Base-by-base conservation (phyloP, 2,797 vertebrate genomes). In the Aselliscus stoliczkanus region DNA sequence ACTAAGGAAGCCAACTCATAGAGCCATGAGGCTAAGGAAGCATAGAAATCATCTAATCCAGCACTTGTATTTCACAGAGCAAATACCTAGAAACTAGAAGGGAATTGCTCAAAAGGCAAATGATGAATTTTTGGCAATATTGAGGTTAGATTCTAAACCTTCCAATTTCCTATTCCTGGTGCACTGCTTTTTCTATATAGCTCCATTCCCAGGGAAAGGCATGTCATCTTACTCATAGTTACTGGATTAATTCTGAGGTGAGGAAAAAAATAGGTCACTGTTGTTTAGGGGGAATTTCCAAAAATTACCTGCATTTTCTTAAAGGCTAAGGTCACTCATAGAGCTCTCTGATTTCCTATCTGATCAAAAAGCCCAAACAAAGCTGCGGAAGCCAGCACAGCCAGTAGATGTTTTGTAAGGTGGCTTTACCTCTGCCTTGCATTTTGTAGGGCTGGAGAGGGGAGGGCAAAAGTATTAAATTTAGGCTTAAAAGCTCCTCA, bases 381-480 rank as follows among this genome's bases (percentile, higher is more conserved):
- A 95, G 84, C 93, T 94, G 84, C 88, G 80, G 96, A 97, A 97
- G 89, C 73, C 83, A 70, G 29, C 21, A 54, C 65, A 96, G 82
- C 93, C 93, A 95, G 91, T 86, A 94, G 90, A 89, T 88, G 84
- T 93, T 97, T 96, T 96, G 89, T 92, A 82, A 95, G 93, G 87
- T 52, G 20, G 88, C 17, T 95, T 97, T 95, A 96, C 95, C 62
- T 96, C 83, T 94, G 79, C 82, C 87, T 97, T 96, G 97, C 91
- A 97, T 96, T 96, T 93, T 83, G 39, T 88, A 34, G 76, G 91
- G 93, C 91, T 96, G 54, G 39, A 92, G 76, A 91, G 72, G 56
- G 94, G 94, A 96, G 91, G 97, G 62, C 76, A 70, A 92, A 89
- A 29, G 93, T 97, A 97, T 97, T 98, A 96, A 95, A 96, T 97